These are phyloP conservation scores for Neotoxoptera formosana DNA, from an alignment of 1,140 invertebrate genomes.

Conservation along the genomic window DNA sequence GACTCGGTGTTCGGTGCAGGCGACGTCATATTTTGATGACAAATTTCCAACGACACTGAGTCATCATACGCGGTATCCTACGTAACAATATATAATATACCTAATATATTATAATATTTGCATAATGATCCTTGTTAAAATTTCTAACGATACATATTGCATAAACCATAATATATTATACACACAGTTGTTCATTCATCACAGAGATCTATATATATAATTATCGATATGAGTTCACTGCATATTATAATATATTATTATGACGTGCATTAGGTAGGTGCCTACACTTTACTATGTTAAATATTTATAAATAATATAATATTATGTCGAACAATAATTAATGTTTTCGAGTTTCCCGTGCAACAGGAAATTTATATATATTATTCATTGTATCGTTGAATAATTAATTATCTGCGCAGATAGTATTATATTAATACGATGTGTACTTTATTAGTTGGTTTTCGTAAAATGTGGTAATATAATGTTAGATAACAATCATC, in stretches of 20 bases:
- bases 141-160: background rate
- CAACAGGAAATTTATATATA: background rate
- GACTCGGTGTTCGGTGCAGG: background rate
- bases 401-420: background rate
- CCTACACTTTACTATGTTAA: background rate
- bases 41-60: background rate
- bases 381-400: background rate
- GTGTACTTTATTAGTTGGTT: background rate
- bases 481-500: conserved; percentile 4
- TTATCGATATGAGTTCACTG: background rate
- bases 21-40: background rate
- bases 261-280: background rate
- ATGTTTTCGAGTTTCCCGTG: background rate
- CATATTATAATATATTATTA: background rate
- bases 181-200: background rate
- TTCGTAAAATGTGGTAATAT: background rate
- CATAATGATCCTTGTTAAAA: background rate
- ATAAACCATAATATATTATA: background rate
- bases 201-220: background rate
- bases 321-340: background rate
- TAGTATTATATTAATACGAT: background rate
- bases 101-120: too few species aligned
- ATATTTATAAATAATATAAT: conserved; percentile 7
- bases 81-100: background rate
- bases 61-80: background rate